Evolutionary conservation across 2,113 vertebrate genomes (phyloP).

Genomic region (Lagopus leucura): DNA sequence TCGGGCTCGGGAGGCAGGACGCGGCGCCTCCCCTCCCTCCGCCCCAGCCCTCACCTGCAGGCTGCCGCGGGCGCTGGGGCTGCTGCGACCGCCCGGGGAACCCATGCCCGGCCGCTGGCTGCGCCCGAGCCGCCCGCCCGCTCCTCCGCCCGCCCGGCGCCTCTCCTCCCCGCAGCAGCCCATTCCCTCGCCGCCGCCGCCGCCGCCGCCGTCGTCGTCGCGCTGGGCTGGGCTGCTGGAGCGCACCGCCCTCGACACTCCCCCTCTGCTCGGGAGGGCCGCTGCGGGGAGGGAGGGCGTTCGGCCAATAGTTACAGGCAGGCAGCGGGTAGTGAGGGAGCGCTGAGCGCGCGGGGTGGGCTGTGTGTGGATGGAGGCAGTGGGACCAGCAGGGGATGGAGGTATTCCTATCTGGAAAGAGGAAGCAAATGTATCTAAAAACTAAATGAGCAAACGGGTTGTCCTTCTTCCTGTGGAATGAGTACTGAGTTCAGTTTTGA

Average conservation of each 20-base stretch:
- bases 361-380: accelerated
- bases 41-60: slow-evolving; percentile 72
- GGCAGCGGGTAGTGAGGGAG: background rate
- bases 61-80: slow-evolving; percentile 32
- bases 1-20: background rate
- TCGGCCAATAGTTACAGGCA: slow-evolving; percentile 51
- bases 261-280: slow-evolving; percentile 24
- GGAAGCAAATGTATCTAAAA: background rate
- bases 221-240: background rate
- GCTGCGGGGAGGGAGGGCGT: background rate
- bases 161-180: slow-evolving; percentile 53
- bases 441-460: background rate
- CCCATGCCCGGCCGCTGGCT: slow-evolving; percentile 77
- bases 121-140: slow-evolving; percentile 52
- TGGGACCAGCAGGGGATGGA: background rate
- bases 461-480: background rate
- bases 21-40: background rate
- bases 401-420: background rate
- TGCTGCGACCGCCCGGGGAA: slow-evolving; percentile 52
- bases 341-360: too few species aligned
- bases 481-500: too few species aligned
- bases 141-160: slow-evolving; percentile 27
- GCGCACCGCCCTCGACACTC: slow-evolving; percentile 56
- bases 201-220: background rate
- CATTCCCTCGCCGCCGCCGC: slow-evolving; percentile 50